phyloP scores from a whole-genome alignment of 1,140 invertebrate genomes.

The Steinernema feltiae region DNA sequence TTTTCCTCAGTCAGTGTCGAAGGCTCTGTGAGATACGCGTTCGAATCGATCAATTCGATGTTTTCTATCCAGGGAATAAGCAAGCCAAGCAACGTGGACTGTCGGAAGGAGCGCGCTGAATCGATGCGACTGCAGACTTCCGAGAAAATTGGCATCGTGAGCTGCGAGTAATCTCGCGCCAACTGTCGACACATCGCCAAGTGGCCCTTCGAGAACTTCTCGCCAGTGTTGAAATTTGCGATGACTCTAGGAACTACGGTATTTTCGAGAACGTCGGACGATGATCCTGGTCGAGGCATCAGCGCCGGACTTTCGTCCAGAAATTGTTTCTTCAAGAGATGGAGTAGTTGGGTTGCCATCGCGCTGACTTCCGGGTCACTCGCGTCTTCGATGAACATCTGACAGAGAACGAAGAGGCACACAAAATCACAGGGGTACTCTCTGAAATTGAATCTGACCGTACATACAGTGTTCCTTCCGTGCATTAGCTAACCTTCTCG shows the following conservation, averaged over 20 bases:
- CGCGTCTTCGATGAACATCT: slow-evolving; percentile 82
- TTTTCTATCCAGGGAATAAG: slow-evolving; percentile 94
- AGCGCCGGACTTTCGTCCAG: slow-evolving; percentile 65
- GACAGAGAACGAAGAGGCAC: slow-evolving; percentile 89
- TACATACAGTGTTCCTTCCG: slow-evolving; percentile 19
- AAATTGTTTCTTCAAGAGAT: slow-evolving; percentile 86
- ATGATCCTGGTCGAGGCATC: background rate
- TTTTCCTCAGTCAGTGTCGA: background rate
- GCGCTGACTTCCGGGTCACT: slow-evolving; percentile 24
- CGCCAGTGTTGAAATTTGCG: background rate
- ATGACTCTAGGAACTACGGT: background rate
- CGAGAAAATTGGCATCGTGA: slow-evolving; percentile 98
- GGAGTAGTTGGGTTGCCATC: slow-evolving; percentile 80
- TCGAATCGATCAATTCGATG: slow-evolving; percentile 91
- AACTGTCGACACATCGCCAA: slow-evolving; percentile 81
- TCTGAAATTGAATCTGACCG: no score
- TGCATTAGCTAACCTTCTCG: slow-evolving; percentile 71
- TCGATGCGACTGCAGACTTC: slow-evolving; percentile 94
- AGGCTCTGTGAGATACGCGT: slow-evolving; percentile 57
- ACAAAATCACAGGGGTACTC: slow-evolving; percentile 98
- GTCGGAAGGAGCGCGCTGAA: slow-evolving; percentile 80
- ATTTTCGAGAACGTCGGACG: background rate
- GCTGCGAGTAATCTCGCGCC: slow-evolving; percentile 83
- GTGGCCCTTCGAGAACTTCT: slow-evolving; percentile 65
- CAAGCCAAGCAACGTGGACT: slow-evolving; percentile 81